These are phyloP conservation scores for Fulica atra DNA, from an alignment of 2,113 vertebrate genomes.

Conservation along the genomic window DNA sequence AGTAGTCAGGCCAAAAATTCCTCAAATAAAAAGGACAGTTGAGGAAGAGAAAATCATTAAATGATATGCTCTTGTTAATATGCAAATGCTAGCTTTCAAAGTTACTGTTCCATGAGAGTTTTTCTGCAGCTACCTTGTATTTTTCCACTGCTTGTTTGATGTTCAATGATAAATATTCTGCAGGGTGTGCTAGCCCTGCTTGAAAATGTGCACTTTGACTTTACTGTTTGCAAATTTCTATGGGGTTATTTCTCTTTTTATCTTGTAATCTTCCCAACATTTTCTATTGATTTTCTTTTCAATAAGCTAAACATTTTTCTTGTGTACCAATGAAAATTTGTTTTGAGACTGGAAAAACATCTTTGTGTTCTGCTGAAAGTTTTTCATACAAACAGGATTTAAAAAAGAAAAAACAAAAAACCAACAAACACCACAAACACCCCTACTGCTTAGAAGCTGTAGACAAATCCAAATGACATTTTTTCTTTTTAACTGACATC, in stretches of 20 bases:
- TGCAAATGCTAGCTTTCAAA: neutral
- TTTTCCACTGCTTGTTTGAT: neutral
- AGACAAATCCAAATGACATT: neutral
- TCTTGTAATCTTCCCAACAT: neutral
- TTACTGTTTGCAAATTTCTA: neutral
- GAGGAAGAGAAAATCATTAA: neutral
- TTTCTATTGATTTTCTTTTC: neutral
- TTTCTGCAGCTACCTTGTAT: neutral
- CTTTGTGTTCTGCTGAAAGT: neutral
- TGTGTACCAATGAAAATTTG: neutral
- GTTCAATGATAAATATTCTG: neutral
- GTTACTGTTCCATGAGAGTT: neutral
- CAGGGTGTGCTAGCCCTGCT: neutral
- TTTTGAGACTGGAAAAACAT: neutral
- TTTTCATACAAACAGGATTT: neutral
- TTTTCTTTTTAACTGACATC: neutral
- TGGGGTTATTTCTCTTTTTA: neutral
- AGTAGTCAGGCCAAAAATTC: neutral
- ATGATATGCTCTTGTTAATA: neutral
- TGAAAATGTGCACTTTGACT: neutral
- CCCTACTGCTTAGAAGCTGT: neutral
- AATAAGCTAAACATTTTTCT: neutral
- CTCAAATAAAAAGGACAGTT: neutral
- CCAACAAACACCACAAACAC: neutral
- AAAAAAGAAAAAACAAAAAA: neutral